Conservation (phyloP, 2,113 vertebrate species). For the Anoplopoma fimbria region DNA sequence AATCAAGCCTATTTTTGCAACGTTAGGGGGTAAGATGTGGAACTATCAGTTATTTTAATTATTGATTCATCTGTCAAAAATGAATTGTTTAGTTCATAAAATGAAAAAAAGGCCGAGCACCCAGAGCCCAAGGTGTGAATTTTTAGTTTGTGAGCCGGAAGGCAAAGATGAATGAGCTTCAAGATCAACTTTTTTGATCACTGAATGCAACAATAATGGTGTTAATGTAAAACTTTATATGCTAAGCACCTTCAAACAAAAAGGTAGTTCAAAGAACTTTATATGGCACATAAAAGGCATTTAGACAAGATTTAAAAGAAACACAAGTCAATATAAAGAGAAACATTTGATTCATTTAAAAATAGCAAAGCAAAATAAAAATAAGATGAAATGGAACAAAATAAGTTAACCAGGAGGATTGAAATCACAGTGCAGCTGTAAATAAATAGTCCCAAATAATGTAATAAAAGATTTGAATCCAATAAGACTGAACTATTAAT, state of each 20-base stretch:
- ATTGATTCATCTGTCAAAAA: neutral
- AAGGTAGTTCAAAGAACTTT: neutral
- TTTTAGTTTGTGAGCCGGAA: neutral
- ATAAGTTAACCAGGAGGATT: neutral
- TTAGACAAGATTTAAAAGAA: neutral
- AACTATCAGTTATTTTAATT: neutral
- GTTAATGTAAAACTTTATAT: neutral
- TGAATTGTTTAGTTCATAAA: neutral
- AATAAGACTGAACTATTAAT: neutral
- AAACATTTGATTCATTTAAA: neutral
- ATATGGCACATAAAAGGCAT: neutral
- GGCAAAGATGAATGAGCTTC: neutral
- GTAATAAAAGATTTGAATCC: slow-evolving; percentile 1
- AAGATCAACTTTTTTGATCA: neutral
- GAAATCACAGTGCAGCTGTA: neutral
- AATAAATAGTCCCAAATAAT: neutral
- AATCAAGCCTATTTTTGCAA: neutral
- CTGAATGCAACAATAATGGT: neutral
- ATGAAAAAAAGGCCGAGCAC: no score
- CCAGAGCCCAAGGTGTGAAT: neutral
- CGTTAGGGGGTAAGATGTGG: neutral
- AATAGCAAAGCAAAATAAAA: neutral
- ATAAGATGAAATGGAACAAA: neutral
- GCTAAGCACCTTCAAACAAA: neutral
- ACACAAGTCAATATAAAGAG: neutral